These are phyloP conservation scores for Cygnus atratus DNA, from an alignment of 2,113 vertebrate species.

Conservation along the genomic window DNA sequence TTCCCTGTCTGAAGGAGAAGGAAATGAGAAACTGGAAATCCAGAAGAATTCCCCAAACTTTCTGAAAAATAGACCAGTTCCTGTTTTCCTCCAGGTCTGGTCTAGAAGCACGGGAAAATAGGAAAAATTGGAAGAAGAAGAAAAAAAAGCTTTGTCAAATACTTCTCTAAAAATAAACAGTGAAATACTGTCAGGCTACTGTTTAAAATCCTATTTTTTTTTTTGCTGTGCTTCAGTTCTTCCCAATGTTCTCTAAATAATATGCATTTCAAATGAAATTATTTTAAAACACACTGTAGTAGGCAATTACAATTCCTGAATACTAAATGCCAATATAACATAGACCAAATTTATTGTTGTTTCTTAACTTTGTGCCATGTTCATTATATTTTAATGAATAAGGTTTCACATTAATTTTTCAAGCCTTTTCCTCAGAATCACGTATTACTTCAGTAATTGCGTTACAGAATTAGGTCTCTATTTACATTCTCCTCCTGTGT, in stretches of 20 bases:
- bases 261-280: conserved; percentile 59
- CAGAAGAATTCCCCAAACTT: neutral
- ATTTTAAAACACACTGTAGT: conserved; percentile 55
- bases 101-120: neutral
- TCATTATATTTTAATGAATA: conserved; percentile 65
- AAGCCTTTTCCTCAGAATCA: conserved; percentile 44
- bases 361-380: conserved; percentile 45
- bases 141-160: neutral
- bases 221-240: conserved; percentile 50
- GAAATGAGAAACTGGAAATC: neutral
- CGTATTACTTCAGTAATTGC: neutral
- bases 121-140: rapidly evolving
- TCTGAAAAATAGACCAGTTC: neutral
- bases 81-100: neutral
- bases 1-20: neutral
- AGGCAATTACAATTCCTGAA: conserved; percentile 58
- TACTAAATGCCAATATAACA: conserved; percentile 48
- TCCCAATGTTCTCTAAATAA: conserved; percentile 46
- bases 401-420: conserved; percentile 56
- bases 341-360: conserved; percentile 50
- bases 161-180: conserved; percentile 8
- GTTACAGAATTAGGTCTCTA: neutral
- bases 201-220: conserved; percentile 53
- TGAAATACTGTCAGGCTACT: conserved; percentile 10
- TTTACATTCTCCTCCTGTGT: conserved; percentile 10